Percentiles rank a stretch among this genome's conserved stretches.
These are phyloP conservation scores for Nephrotoma appendiculata DNA, from an alignment of 2,888 invertebrate genomes.

Conservation along the genomic window DNA sequence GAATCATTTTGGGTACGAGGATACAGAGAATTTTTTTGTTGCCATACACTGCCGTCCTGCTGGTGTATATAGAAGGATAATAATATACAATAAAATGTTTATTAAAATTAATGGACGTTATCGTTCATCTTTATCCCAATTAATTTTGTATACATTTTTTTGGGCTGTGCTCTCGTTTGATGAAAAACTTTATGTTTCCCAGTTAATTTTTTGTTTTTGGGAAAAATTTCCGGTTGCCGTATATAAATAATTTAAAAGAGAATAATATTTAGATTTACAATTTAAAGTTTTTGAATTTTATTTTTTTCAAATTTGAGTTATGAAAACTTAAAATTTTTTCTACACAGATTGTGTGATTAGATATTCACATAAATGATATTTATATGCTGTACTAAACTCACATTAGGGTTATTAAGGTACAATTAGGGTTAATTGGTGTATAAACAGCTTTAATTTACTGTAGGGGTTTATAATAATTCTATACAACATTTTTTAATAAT, in stretches of 20 bases:
- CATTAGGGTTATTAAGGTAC: not conserved
- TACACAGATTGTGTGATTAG: not conserved
- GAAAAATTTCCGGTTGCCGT: not conserved
- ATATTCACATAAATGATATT: not conserved
- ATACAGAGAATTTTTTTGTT: not conserved
- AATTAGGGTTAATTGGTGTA: not conserved
- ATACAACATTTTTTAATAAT: too few species aligned
- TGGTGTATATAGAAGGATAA: not conserved
- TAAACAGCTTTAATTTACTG: not conserved
- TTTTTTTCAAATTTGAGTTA: not conserved
- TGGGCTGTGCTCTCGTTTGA: not conserved
- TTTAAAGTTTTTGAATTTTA: not conserved
- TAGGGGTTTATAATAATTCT: not conserved
- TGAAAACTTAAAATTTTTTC: not conserved
- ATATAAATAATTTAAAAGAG: not conserved
- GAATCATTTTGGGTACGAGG: not conserved
- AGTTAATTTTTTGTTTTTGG: not conserved
- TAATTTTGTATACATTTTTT: not conserved
- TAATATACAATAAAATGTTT: not conserved
- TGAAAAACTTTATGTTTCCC: not conserved
- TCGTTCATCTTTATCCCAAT: not conserved
- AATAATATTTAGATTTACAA: not conserved
- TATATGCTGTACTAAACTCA: not conserved
- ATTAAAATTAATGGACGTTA: not conserved
- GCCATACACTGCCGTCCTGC: not conserved